phyloP scores from a whole-genome alignment of 2,113 vertebrate species.

The Castor canadensis region DNA sequence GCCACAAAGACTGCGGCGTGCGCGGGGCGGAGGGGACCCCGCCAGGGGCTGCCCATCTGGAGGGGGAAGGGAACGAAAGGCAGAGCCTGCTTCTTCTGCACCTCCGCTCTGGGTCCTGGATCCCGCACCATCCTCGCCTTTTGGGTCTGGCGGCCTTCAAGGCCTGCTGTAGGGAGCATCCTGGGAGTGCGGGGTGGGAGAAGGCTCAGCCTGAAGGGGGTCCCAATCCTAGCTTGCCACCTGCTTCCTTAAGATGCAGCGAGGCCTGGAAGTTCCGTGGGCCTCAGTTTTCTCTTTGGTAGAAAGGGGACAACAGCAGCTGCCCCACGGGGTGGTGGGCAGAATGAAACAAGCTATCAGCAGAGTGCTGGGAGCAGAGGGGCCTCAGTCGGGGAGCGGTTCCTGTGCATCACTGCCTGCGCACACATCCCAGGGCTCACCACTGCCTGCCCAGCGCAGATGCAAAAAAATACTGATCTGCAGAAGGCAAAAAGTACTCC shows the following conservation, averaged over 20 bases:
- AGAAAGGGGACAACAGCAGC: neutral
- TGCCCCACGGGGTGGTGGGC: neutral
- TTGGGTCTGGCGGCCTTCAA: neutral
- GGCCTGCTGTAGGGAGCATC: neutral
- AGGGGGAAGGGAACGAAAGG: constrained; percentile 24
- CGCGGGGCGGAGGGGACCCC: constrained; percentile 63
- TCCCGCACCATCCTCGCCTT: neutral
- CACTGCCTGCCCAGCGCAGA: neutral
- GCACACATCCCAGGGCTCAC: neutral
- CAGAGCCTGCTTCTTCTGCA: neutral
- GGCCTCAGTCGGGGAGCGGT: neutral
- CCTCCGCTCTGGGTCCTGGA: neutral
- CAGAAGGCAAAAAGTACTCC: neutral
- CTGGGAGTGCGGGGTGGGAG: neutral
- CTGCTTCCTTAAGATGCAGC: neutral
- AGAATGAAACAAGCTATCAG: neutral
- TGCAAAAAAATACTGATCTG: too few species aligned
- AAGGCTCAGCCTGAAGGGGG: too few species aligned
- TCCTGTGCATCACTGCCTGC: neutral
- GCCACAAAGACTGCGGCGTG: constrained; percentile 74
- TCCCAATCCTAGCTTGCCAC: neutral
- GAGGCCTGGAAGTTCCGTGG: neutral
- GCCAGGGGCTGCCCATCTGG: constrained; percentile 72
- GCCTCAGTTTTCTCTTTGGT: constrained; percentile 3
- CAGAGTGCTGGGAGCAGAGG: constrained; percentile 11